phyloP scores from a whole-genome alignment of 2,797 vertebrate genomes.

The Gallinago nigripennis region DNA sequence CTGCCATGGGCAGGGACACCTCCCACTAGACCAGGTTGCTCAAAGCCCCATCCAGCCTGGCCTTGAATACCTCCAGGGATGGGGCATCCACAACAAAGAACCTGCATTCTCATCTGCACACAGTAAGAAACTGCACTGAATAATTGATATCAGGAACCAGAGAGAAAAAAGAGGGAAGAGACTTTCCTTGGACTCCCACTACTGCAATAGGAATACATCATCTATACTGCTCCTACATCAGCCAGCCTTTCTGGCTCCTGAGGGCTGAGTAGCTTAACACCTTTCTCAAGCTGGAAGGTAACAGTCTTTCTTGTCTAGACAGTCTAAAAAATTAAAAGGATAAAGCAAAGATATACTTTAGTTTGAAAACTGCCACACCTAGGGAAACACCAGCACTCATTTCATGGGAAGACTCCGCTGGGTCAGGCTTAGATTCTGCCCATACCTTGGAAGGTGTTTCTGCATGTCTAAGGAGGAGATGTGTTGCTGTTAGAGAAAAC shows the following conservation, averaged over 20 bases:
- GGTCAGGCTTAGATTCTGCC: neutral
- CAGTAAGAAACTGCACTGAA: neutral
- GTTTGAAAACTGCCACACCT: neutral
- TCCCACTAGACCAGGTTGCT: too few species aligned
- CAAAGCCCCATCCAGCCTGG: too few species aligned
- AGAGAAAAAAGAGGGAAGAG: neutral
- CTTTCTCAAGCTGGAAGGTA: neutral
- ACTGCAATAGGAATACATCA: neutral
- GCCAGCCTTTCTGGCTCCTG: neutral
- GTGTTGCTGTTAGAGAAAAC: neutral
- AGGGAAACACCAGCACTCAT: neutral
- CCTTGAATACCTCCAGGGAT: too few species aligned
- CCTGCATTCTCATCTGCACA: neutral
- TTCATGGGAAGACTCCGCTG: accelerated
- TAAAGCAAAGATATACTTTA: neutral
- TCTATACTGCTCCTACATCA: neutral
- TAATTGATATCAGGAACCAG: neutral
- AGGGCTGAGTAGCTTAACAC: neutral
- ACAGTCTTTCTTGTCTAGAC: neutral
- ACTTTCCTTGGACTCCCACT: neutral
- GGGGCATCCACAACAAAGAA: neutral
- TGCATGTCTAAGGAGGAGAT: neutral
- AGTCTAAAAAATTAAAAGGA: neutral
- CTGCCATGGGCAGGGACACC: too few species aligned
- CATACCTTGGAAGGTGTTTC: neutral